These are phyloP conservation scores for Python bivittatus DNA, from an alignment of 2,113 vertebrate species.

Conservation along the genomic window DNA sequence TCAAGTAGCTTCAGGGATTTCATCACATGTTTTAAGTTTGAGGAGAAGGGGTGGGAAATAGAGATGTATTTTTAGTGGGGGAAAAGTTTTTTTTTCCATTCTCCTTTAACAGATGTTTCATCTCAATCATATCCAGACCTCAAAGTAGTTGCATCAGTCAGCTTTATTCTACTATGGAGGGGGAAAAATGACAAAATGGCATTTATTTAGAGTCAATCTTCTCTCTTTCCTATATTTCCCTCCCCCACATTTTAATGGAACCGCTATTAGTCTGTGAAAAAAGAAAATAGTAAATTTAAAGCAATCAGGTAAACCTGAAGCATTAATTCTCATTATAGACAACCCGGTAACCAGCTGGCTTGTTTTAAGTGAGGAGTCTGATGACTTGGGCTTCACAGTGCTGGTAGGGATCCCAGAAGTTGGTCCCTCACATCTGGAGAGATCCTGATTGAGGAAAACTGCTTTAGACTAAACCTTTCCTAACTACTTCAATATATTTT, in stretches of 20 bases:
- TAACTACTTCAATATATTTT: slow-evolving; percentile 12
- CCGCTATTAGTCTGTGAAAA: slow-evolving; percentile 57
- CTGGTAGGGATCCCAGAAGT: neutral
- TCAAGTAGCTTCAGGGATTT: slow-evolving; percentile 75
- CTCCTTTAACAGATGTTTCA: slow-evolving; percentile 69
- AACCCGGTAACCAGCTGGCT: slow-evolving; percentile 54
- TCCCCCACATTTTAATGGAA: slow-evolving; percentile 17
- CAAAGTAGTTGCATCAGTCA: slow-evolving; percentile 65
- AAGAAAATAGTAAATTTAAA: slow-evolving; percentile 58
- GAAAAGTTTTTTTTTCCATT: slow-evolving; percentile 15
- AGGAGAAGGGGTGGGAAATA: slow-evolving; percentile 26
- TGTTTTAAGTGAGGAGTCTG: slow-evolving; percentile 4
- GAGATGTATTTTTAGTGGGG: slow-evolving; percentile 70
- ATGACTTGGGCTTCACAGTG: neutral
- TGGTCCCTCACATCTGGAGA: neutral
- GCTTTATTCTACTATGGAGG: slow-evolving; percentile 63
- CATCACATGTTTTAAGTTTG: slow-evolving; percentile 73
- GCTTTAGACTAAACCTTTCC: slow-evolving; percentile 50
- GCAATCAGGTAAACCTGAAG: slow-evolving; percentile 55
- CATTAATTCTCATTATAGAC: slow-evolving; percentile 60
- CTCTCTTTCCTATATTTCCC: neutral
- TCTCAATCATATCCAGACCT: slow-evolving; percentile 68
- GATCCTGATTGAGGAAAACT: neutral
- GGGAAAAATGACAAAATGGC: slow-evolving; percentile 47
- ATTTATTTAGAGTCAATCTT: slow-evolving; percentile 50